Conservation (phyloP, 2,113 vertebrate species). For the Tursiops truncatus region DNA sequence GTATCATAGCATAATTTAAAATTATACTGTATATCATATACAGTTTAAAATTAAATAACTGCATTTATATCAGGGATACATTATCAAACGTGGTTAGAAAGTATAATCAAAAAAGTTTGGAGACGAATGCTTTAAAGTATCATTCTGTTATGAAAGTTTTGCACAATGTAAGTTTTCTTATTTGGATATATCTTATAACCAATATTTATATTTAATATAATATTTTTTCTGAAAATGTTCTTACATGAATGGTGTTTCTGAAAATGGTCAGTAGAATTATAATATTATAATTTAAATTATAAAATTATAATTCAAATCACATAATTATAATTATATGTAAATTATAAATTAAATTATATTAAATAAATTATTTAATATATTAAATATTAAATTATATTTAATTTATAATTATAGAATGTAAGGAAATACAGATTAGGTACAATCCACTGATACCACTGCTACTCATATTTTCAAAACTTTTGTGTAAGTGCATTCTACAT, state of each 20-base stretch:
- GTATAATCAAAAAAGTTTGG: neutral
- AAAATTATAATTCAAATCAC: too few species aligned
- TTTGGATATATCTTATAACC: neutral
- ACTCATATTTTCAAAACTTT: neutral
- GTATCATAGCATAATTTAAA: neutral
- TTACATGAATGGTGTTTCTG: neutral
- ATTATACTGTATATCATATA: neutral
- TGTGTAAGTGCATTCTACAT: neutral
- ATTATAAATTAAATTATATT: too few species aligned
- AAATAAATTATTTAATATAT: too few species aligned
- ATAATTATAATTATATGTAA: too few species aligned
- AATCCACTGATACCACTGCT: neutral
- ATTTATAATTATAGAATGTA: neutral
- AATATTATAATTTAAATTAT: too few species aligned
- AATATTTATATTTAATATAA: neutral
- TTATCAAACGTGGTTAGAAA: neutral
- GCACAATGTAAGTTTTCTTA: neutral
- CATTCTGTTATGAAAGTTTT: neutral
- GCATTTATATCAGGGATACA: neutral
- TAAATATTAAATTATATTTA: too few species aligned
- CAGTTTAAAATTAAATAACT: conserved; percentile 19
- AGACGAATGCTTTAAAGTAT: neutral
- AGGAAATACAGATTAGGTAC: neutral
- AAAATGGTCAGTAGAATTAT: neutral
- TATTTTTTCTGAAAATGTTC: neutral